Conservation (phyloP, 2,113 vertebrate genomes). For the Choloepus hoffmanni region DNA sequence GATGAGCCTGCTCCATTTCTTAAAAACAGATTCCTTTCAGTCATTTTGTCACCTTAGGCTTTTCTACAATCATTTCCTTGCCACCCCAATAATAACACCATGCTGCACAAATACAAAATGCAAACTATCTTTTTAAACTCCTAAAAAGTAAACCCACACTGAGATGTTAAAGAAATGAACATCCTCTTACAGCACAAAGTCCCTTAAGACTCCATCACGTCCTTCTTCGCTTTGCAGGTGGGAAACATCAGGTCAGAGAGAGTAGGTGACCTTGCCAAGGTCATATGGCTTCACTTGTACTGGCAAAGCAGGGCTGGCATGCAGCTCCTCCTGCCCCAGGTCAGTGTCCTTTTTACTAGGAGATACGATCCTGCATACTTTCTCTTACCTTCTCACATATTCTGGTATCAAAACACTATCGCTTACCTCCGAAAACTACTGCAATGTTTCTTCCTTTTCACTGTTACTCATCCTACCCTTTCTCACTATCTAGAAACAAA, state of each 20-base stretch:
- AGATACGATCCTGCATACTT: fast-evolving
- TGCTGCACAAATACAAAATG: neutral
- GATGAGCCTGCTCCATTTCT: neutral
- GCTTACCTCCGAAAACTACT: neutral
- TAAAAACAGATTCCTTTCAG: neutral
- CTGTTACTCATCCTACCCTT: neutral
- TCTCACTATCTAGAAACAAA: neutral
- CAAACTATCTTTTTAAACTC: neutral
- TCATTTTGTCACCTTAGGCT: neutral
- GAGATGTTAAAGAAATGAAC: neutral
- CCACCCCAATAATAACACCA: neutral
- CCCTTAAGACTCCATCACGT: fast-evolving
- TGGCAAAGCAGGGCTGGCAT: neutral
- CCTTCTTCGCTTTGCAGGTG: neutral
- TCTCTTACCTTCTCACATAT: neutral
- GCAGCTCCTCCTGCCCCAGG: too few species aligned
- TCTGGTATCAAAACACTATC: neutral
- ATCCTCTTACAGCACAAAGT: too few species aligned
- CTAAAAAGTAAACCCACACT: neutral
- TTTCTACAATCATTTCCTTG: neutral
- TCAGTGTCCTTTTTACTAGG: fast-evolving
- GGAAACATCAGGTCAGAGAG: neutral
- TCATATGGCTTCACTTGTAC: neutral
- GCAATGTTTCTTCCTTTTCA: neutral
- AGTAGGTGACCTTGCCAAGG: neutral